Evolutionary conservation across 2,888 invertebrate genomes (phyloP), one percentile per base, ranked within the genome.

Genomic region (Argyresthia goedartella): DNA sequence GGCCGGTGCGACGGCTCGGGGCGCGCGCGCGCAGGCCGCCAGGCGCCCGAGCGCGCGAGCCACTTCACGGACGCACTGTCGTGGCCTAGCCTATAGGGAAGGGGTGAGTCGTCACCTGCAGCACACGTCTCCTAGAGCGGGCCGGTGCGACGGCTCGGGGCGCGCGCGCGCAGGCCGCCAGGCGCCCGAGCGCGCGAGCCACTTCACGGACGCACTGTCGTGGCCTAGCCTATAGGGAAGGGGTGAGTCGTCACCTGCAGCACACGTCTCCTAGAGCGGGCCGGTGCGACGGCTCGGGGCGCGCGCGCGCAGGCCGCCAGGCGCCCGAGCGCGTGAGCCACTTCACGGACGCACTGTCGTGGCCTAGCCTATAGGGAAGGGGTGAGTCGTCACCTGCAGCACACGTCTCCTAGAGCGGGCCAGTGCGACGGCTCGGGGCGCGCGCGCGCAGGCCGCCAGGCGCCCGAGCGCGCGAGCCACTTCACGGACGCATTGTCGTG

Each of bases 301-400:
- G 25, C 46, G 53, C 44, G 0, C 76, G 65, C 1, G 84, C n/a
- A n/a, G 65, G 66, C 56, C 76, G 74, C 85, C 85, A 85, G 34
- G 84, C 85, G 55, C 85, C n/a, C 54, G 84, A 77, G 55, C 84
- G 77, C 49, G 84, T 84, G 68, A 78, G 84, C 84, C 85, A 86
- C 58, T 81, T 81, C 48, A 87, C 86, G 68, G 79, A 86, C 8
- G 78, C 75, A n/a, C n/a, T n/a, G n/a, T n/a, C n/a, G n/a, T n/a
- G n/a, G n/a, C n/a, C n/a, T n/a, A n/a, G n/a, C n/a, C n/a, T n/a
- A n/a, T n/a, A n/a, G n/a, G n/a, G n/a, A n/a, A n/a, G n/a, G n/a
- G n/a, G n/a, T n/a, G n/a, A n/a, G n/a, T n/a, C n/a, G n/a, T n/a
- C n/a, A n/a, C 84, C 81, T 73, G 73, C 79, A 74, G 0, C 78